Evolutionary conservation across 1,140 invertebrate genomes (phyloP), one percentile per base, ranked within the genome.

Genomic region (Sycophila sp.): DNA sequence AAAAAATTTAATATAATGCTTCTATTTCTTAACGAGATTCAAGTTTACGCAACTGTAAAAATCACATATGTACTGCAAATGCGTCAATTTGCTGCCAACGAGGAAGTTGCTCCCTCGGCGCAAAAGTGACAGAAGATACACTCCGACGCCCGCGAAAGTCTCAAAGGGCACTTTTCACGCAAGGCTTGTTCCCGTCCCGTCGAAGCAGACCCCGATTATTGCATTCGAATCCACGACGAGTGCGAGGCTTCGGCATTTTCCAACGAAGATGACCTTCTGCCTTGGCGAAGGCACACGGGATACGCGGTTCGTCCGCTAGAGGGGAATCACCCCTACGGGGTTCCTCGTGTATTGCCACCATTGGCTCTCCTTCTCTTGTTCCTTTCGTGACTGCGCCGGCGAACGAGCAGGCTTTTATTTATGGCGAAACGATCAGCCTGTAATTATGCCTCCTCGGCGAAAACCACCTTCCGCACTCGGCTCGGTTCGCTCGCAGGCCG

Each of bases 381-480:
- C 34, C 63, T 63, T 62, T 62, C 67, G 40, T 62, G 67, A 53
- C 45, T 59, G 4, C 47, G 19, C 19, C 30, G 28, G 32, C 53
- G 7, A n/a, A 49, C 69, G n/a, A n/a, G 68, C 75, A 68, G 74
- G 76, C 73, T 74, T 78, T 81, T 82, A 83, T 84, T 84, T 85
- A 84, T 81, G 77, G 79, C 74, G 76, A 77, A 79, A 81, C 78
- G 81, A 84, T 85, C 78, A 77, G 73, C 28, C 76, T 78, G 72
- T 83, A 84, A 85, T 85, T 85, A 83, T 77, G 80, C 77, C 76
- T 77, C 66, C 74, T 59, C 53, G 59, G 68, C 64, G 60, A 73
- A 75, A 72, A 65, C 73, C 75, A 73, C 69, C 73, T 75, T 77
- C 76, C 75, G 68, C 42, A 60, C 71, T 59, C 71, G n/a, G n/a